Conservation (phyloP, 1,140 invertebrate genomes). For the Brachionus manjavacas region DNA sequence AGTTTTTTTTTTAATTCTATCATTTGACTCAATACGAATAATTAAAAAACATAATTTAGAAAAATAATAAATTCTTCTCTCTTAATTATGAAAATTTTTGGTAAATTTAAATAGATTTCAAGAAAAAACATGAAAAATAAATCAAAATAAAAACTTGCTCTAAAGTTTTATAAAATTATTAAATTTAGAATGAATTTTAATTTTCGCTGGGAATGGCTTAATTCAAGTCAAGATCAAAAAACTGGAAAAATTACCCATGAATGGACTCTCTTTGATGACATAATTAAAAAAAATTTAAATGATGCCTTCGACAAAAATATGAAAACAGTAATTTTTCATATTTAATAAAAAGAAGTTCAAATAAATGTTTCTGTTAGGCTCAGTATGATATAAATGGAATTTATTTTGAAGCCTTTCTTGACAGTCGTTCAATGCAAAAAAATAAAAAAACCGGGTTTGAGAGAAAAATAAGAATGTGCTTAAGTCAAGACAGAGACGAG, state of each 20-base stretch:
- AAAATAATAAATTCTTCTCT: neutral
- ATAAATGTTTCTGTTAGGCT: neutral
- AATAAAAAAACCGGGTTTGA: neutral
- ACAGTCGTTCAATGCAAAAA: neutral
- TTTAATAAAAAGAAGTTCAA: neutral
- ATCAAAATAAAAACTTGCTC: neutral
- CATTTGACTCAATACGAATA: too few relatives aligned
- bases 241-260: neutral
- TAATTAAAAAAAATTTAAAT: neutral
- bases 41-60: neutral
- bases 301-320: neutral
- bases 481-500: neutral
- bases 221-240: neutral
- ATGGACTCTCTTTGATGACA: neutral
- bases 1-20: neutral
- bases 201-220: constrained; percentile 10
- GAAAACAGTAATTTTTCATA: neutral
- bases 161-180: neutral
- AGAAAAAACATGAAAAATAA: constrained; percentile 8
- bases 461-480: neutral
- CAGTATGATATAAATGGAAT: neutral
- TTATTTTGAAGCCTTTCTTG: neutral
- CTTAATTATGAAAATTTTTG: neutral
- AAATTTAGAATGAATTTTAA: neutral
- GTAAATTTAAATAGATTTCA: neutral